These are phyloP conservation scores for Telmatherina bonti DNA, from an alignment of 2,797 vertebrate species.

Conservation along the genomic window DNA sequence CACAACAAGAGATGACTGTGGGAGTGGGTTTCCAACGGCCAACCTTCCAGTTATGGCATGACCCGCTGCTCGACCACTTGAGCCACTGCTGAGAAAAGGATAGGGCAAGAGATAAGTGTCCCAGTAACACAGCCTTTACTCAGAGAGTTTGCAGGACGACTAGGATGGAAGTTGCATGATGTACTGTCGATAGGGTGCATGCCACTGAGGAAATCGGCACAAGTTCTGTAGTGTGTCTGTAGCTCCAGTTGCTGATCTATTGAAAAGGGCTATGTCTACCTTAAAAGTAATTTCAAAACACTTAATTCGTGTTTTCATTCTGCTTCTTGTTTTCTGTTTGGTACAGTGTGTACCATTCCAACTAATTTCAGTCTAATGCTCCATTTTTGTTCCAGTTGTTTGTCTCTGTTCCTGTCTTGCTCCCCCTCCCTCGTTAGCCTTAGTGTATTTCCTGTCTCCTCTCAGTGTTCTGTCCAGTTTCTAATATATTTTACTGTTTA, in stretches of 20 bases:
- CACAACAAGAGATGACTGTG: too few relatives aligned
- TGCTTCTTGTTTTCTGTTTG: constrained; percentile 37
- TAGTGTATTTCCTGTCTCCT: constrained; percentile 64
- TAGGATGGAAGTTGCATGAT: too few relatives aligned
- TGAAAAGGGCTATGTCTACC: constrained; percentile 19
- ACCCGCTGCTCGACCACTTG: too few relatives aligned
- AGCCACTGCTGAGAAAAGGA: too few relatives aligned
- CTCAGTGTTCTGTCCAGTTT: constrained; percentile 61
- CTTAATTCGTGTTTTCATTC: constrained; percentile 51
- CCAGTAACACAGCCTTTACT: too few relatives aligned
- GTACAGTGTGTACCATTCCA: constrained; percentile 30
- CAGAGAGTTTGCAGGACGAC: too few relatives aligned
- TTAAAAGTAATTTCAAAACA: constrained; percentile 39
- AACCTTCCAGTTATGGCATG: too few relatives aligned
- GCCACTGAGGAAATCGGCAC: too few relatives aligned
- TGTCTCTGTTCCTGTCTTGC: too few relatives aligned
- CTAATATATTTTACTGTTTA: constrained; percentile 50
- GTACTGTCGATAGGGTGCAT: too few relatives aligned
- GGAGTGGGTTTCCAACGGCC: too few relatives aligned
- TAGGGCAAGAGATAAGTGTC: too few relatives aligned
- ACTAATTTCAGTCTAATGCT: constrained; percentile 35
- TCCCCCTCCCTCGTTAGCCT: constrained; percentile 36
- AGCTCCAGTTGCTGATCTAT: constrained; percentile 34
- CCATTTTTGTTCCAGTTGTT: constrained; percentile 44
- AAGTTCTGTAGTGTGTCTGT: constrained; percentile 19